These are phyloP conservation scores for Agelastica alni DNA, from an alignment of 2,888 invertebrate genomes.

Conservation along the genomic window DNA sequence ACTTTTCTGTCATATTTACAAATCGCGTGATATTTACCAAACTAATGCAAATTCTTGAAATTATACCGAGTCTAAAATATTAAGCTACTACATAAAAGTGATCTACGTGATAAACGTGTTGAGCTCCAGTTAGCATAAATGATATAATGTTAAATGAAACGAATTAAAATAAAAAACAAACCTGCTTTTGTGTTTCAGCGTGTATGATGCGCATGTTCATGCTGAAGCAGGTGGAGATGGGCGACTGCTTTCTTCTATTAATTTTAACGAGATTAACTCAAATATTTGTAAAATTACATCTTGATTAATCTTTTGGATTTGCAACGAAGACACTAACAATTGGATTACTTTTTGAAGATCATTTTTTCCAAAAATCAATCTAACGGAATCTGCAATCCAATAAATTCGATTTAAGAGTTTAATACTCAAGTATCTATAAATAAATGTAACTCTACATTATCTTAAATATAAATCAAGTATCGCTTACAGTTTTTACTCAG, in stretches of 20 bases:
- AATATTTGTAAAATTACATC: slow-evolving; percentile 59
- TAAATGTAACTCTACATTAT: neutral
- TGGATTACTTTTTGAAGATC: slow-evolving; percentile 49
- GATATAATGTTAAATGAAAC: no score
- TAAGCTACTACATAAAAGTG: no score
- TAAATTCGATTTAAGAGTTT: no score
- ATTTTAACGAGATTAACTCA: slow-evolving; percentile 50
- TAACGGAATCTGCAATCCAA: slow-evolving; percentile 44
- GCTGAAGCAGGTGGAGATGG: slow-evolving; percentile 43
- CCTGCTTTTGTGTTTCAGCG: neutral
- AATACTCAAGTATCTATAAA: neutral
- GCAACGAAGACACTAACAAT: slow-evolving; percentile 56
- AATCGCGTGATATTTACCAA: no score
- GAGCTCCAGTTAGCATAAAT: no score
- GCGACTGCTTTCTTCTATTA: slow-evolving; percentile 45
- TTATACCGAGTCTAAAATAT: no score
- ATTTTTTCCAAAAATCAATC: slow-evolving; percentile 53
- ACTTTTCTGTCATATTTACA: no score
- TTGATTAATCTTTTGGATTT: slow-evolving; percentile 57
- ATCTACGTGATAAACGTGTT: no score
- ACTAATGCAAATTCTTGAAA: no score
- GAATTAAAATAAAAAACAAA: neutral
- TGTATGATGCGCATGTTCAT: slow-evolving; percentile 15
- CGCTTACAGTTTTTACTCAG: no score
- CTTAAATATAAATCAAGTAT: no score